Evolutionary conservation across 1,140 invertebrate species (phyloP), one percentile per base, ranked within the genome.

Genomic region (Arctopsyche grandis): DNA sequence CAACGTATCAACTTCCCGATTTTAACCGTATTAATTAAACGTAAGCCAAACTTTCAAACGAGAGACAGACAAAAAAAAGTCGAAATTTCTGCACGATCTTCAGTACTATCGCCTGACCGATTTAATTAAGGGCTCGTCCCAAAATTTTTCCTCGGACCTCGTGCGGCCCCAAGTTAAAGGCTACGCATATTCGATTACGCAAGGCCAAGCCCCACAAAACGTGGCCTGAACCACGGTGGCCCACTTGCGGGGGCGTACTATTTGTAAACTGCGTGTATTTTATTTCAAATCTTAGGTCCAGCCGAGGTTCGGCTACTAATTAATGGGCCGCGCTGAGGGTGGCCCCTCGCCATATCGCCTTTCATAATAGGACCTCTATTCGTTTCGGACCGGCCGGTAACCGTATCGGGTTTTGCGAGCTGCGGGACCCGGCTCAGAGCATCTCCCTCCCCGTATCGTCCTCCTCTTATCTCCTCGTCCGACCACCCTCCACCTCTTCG

Each of bases 311-410:
- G 46, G 63, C 63, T 66, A 56, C 74, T 76, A 76, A 76, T 76
- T 76, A 76, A 76, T 58, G 74, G 46, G 3, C 52, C 74, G 43
- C 70, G 58, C 74, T 56, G 26, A 24, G 74, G 74, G 74, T 76
- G 74, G 74, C 22, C 58, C 22, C 58, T n/a, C 16, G 38, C 26
- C 46, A 26, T 76, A 76, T 76, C 74, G 22, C 56, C 74, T 76
- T 76, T 76, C 74, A 76, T 76, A 76, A 76, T 76, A 76, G 74
- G 74, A 76, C 74, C 74, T 76, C 74, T 76, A 76, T 76, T 76
- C 74, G 74, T 74, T 74, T 74, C 46, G 70, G 70, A 52, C 70
- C 46, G 70, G 70, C 12, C 70, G 9, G 56, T 76, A 76, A 76
- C 74, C 16, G 74, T 76, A 76, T 76, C 74, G 56, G 56, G 58